phyloP scores from a whole-genome alignment of 2,888 invertebrate species.

The Chrysomela aeneicollis region DNA sequence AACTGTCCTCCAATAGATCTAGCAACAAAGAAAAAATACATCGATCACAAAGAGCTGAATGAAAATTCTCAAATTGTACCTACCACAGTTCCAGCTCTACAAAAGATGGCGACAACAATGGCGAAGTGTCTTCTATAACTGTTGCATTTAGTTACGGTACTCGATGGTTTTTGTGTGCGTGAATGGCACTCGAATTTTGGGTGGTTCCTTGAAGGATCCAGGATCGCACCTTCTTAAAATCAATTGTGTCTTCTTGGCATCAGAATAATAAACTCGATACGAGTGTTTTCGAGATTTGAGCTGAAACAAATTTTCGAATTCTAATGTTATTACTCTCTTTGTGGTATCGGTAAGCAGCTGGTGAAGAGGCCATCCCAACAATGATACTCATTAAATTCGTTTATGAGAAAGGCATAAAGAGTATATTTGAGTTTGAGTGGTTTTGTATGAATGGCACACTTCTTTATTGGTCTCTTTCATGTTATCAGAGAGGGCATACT shows the following conservation, averaged over 20 bases:
- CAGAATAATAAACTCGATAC: slow-evolving; percentile 31
- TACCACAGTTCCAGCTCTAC: slow-evolving; percentile 51
- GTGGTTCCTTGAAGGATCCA: slow-evolving; percentile 39
- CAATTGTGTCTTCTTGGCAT: slow-evolving; percentile 36
- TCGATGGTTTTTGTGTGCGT: slow-evolving; percentile 49
- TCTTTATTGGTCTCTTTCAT: slow-evolving; percentile 1
- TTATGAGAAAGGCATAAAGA: slow-evolving; percentile 1
- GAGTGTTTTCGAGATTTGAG: slow-evolving; percentile 48
- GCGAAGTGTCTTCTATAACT: slow-evolving; percentile 47
- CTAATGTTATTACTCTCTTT: slow-evolving; percentile 54
- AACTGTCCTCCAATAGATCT: slow-evolving; percentile 36
- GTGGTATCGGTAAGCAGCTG: slow-evolving; percentile 44
- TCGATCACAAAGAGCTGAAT: slow-evolving; percentile 45
- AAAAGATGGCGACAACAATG: slow-evolving; percentile 43
- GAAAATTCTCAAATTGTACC: slow-evolving; percentile 50
- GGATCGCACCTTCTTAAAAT: slow-evolving; percentile 41
- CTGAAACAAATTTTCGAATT: slow-evolving; percentile 57
- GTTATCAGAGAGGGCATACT: background rate
- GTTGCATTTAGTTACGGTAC: slow-evolving; percentile 53
- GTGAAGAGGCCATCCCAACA: slow-evolving; percentile 34
- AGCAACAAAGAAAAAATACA: slow-evolving; percentile 37
- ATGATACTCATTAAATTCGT: slow-evolving; percentile 38
- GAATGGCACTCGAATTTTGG: slow-evolving; percentile 48
- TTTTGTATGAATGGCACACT: slow-evolving; percentile 19
- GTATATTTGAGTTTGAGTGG: slow-evolving; percentile 13